Conservation (phyloP, 1,140 invertebrate species). For the Phymastichus coffea region DNA sequence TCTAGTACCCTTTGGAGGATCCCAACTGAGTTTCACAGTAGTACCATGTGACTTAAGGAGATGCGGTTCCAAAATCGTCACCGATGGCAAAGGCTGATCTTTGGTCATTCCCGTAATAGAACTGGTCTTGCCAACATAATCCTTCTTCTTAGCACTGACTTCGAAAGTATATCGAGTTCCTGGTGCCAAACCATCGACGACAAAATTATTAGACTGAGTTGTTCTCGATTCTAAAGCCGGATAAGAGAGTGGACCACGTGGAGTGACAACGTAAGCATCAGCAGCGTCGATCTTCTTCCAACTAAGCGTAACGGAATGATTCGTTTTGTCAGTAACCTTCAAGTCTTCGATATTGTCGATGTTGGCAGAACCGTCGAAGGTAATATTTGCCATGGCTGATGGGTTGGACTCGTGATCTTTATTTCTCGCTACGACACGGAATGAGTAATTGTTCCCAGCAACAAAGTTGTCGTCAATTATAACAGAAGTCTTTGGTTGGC, state of each 20-base stretch:
- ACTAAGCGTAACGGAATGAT: slow-evolving; percentile 57
- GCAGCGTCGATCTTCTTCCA: slow-evolving; percentile 65
- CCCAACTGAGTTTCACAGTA: slow-evolving; percentile 67
- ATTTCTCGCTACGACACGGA: slow-evolving; percentile 76
- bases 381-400: slow-evolving; percentile 60
- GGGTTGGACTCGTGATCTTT: slow-evolving; percentile 58
- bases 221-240: slow-evolving; percentile 47
- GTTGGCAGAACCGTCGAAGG: slow-evolving; percentile 64
- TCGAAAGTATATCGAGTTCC: slow-evolving; percentile 63
- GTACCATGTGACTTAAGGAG: slow-evolving; percentile 62
- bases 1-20: slow-evolving; percentile 56
- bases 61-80: slow-evolving; percentile 55
- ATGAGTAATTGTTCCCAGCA: slow-evolving; percentile 64
- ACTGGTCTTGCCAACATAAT: slow-evolving; percentile 60
- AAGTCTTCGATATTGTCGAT: slow-evolving; percentile 64
- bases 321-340: slow-evolving; percentile 50
- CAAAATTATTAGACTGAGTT: slow-evolving; percentile 51
- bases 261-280: slow-evolving; percentile 64
- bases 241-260: slow-evolving; percentile 56
- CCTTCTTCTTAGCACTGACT: slow-evolving; percentile 64
- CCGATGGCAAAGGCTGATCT: slow-evolving; percentile 59
- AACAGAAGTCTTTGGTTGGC: slow-evolving; percentile 46
- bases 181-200: slow-evolving; percentile 61
- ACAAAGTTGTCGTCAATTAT: slow-evolving; percentile 61
- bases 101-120: slow-evolving; percentile 57